Conservation (phyloP, 2,888 invertebrate genomes). For the Lepidochitona cinerea region DNA sequence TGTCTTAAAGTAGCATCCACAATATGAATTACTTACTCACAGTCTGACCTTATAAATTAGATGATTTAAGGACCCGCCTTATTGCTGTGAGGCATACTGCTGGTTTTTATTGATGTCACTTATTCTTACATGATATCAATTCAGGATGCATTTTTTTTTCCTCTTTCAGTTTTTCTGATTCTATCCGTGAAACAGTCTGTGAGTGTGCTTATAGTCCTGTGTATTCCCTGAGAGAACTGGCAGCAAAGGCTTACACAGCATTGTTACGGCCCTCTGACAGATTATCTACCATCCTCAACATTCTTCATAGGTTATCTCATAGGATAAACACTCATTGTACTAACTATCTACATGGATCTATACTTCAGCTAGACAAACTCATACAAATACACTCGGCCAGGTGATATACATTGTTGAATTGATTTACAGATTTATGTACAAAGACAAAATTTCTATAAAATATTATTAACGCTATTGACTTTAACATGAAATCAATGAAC, state of each 20-base stretch:
- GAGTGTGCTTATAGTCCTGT: constrained; percentile 47
- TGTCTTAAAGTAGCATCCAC: too few species aligned
- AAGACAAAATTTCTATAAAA: too few species aligned
- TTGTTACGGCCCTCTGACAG: constrained; percentile 35
- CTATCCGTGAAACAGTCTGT: constrained; percentile 27
- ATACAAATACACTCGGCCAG: too few species aligned
- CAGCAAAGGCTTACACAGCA: constrained; percentile 52
- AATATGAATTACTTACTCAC: too few species aligned
- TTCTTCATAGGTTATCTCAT: background rate
- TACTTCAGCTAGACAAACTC: constrained; percentile 25
- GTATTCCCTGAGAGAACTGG: constrained; percentile 54
- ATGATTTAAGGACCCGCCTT: too few species aligned
- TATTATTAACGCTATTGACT: too few species aligned
- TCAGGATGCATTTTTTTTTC: background rate
- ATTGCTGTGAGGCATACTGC: too few species aligned
- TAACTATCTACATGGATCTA: constrained; percentile 25
- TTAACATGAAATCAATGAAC: too few species aligned
- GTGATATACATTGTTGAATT: too few species aligned
- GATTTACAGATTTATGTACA: too few species aligned
- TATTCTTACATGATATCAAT: background rate
- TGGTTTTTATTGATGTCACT: too few species aligned
- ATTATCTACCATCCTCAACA: background rate
- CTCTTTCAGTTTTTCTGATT: constrained; percentile 29
- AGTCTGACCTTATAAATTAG: too few species aligned
- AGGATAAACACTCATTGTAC: constrained; percentile 18